Conservation (phyloP, 2,797 vertebrate species). For the Aulostomus chinensis region DNA sequence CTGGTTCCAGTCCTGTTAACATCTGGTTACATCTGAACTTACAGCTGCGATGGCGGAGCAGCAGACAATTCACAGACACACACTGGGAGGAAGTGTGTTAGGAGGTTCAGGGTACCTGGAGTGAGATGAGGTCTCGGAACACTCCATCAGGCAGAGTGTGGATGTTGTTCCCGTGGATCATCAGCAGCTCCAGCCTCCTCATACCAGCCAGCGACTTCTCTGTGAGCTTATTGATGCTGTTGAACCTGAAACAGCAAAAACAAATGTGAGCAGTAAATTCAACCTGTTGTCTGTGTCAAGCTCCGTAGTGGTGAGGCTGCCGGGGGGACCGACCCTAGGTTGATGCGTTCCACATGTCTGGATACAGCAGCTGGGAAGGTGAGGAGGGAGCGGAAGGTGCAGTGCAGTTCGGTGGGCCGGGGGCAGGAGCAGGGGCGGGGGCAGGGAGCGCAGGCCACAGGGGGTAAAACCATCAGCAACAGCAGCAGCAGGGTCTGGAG, state of each 20-base stretch:
- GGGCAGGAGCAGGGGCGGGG: slow-evolving; percentile 91
- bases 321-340: slow-evolving; percentile 86
- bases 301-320: too few species aligned
- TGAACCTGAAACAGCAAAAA: slow-evolving; percentile 83
- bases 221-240: slow-evolving; percentile 85
- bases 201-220: slow-evolving; percentile 85
- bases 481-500: slow-evolving; percentile 76
- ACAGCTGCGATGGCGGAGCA: too few species aligned
- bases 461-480: slow-evolving; percentile 46
- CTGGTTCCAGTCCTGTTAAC: too few species aligned
- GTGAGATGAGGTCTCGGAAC: slow-evolving; percentile 84
- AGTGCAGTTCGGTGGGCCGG: slow-evolving; percentile 89
- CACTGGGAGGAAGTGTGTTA: too few species aligned
- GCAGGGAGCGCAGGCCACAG: slow-evolving; percentile 55
- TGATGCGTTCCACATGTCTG: slow-evolving; percentile 86
- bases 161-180: slow-evolving; percentile 94
- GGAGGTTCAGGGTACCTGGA: slow-evolving; percentile 89
- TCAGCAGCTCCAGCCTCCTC: slow-evolving; percentile 86
- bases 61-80: too few species aligned
- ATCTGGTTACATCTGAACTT: too few species aligned
- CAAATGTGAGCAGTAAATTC: too few species aligned
- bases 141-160: slow-evolving; percentile 83
- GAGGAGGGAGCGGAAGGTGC: slow-evolving; percentile 90
- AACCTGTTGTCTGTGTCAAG: too few species aligned
- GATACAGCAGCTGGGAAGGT: slow-evolving; percentile 81